Conservation (phyloP, 2,888 invertebrate species). For the Orthonevra nobilis region DNA sequence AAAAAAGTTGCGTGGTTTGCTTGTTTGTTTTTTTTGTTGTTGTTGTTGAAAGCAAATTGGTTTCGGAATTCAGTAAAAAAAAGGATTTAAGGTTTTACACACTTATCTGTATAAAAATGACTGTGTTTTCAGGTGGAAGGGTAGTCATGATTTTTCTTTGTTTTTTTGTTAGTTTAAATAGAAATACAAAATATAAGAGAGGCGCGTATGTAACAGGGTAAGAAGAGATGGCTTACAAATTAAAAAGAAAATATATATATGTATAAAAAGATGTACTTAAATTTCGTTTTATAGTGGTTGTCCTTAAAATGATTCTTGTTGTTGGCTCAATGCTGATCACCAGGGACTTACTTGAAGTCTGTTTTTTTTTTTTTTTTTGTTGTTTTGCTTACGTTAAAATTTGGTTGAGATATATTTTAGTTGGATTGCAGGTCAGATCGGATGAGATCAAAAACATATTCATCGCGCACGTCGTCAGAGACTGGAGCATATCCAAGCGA, state of each 20-base stretch:
- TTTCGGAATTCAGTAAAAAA: slow-evolving; percentile 39
- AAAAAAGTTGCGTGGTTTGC: slow-evolving; percentile 18
- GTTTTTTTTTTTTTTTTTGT: slow-evolving; percentile 59
- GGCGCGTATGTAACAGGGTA: slow-evolving; percentile 34
- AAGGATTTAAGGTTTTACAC: slow-evolving; percentile 27
- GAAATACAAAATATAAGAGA: slow-evolving; percentile 40
- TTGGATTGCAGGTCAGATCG: slow-evolving; percentile 76
- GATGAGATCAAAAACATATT: slow-evolving; percentile 78
- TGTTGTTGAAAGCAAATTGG: slow-evolving; percentile 24
- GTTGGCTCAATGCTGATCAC: slow-evolving; percentile 15
- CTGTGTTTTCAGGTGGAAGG: slow-evolving; percentile 36
- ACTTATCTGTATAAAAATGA: slow-evolving; percentile 56
- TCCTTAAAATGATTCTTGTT: slow-evolving; percentile 14
- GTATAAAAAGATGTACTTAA: slow-evolving; percentile 17
- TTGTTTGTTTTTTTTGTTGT: background rate
- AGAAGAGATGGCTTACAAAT: slow-evolving; percentile 33
- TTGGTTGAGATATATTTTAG: slow-evolving; percentile 54
- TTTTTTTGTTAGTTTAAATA: too few relatives aligned
- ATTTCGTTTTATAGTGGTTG: slow-evolving; percentile 27
- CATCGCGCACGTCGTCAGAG: slow-evolving; percentile 78
- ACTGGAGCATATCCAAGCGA: slow-evolving; percentile 76
- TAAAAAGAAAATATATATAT: slow-evolving; percentile 27
- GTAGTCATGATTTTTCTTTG: slow-evolving; percentile 55
- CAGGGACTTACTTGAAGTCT: slow-evolving; percentile 58
- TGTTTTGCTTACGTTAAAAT: slow-evolving; percentile 28